Evolutionary conservation across 2,797 vertebrate species (phyloP).

Genomic region (Spatula versicolor): DNA sequence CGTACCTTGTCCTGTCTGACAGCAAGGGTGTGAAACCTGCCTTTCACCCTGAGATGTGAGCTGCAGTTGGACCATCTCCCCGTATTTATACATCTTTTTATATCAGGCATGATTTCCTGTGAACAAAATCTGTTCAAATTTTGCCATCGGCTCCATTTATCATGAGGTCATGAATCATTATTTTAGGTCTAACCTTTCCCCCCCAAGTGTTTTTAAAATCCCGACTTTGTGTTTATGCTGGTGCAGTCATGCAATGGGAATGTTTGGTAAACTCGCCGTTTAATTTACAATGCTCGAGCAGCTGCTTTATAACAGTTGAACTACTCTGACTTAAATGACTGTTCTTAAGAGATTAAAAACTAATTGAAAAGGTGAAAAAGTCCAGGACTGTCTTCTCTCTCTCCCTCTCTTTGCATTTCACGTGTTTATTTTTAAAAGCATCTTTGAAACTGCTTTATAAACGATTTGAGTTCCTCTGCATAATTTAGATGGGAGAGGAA

Average conservation of each 20-base stretch:
- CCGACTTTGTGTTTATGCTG: conserved; percentile 12
- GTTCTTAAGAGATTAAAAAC: conserved; percentile 37
- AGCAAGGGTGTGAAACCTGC: not conserved
- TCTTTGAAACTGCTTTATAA: conserved; percentile 29
- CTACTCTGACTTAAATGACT: conserved; percentile 24
- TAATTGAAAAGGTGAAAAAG: conserved; percentile 43
- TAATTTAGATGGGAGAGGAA: conserved; percentile 7
- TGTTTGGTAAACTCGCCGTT: conserved; percentile 16
- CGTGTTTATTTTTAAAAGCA: not conserved
- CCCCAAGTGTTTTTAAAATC: not conserved
- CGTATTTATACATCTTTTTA: not conserved
- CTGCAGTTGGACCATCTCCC: not conserved
- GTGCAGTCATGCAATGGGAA: not conserved
- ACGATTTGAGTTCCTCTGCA: conserved; percentile 7
- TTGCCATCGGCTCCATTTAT: not conserved
- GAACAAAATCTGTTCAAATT: not conserved
- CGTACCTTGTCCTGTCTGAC: fast-evolving
- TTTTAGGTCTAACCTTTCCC: not conserved
- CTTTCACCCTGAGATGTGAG: not conserved
- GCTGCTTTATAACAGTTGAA: conserved; percentile 49
- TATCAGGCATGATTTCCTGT: not conserved
- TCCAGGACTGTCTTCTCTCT: not conserved
- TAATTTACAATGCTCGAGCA: conserved; percentile 40
- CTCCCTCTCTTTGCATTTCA: not conserved
- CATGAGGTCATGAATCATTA: not conserved